Evolutionary conservation across 1,140 invertebrate species (phyloP).

Genomic region (Maniola jurtina): DNA sequence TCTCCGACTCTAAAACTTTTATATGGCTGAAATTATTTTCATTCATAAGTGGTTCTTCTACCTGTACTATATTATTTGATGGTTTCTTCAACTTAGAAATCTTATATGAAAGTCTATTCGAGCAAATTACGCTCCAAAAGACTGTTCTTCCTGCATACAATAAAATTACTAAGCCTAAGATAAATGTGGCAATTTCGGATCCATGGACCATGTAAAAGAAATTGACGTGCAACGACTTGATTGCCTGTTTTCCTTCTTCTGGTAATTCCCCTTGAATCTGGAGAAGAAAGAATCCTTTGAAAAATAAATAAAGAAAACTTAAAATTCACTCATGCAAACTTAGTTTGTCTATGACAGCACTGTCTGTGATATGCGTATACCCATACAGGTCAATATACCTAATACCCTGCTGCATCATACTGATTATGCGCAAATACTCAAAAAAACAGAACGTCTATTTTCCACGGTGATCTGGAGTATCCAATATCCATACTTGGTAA

Average conservation of each 20-base stretch:
- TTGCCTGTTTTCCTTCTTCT: slow-evolving; percentile 21
- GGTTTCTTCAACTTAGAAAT: background rate
- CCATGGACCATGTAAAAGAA: slow-evolving; percentile 24
- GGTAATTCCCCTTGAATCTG: slow-evolving; percentile 43
- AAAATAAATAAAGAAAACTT: no score
- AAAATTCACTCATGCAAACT: no score
- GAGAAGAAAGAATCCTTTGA: background rate
- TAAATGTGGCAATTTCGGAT: slow-evolving; percentile 17
- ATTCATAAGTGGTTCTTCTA: background rate
- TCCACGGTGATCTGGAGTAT: no score
- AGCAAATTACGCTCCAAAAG: slow-evolving; percentile 8
- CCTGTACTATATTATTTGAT: background rate
- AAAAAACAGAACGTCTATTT: no score
- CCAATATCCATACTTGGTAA: no score
- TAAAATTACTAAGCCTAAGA: slow-evolving; percentile 25
- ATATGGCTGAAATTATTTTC: background rate
- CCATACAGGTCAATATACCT: no score
- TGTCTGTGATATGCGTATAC: no score
- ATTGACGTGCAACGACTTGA: slow-evolving; percentile 29
- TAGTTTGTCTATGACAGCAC: no score
- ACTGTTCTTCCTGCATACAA: slow-evolving; percentile 13
- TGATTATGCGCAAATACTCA: no score
- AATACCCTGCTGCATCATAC: no score
- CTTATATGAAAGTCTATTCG: background rate
- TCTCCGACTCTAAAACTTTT: background rate